phyloP scores from a whole-genome alignment of 2,113 vertebrate genomes.

The Probosciger aterrimus region DNA sequence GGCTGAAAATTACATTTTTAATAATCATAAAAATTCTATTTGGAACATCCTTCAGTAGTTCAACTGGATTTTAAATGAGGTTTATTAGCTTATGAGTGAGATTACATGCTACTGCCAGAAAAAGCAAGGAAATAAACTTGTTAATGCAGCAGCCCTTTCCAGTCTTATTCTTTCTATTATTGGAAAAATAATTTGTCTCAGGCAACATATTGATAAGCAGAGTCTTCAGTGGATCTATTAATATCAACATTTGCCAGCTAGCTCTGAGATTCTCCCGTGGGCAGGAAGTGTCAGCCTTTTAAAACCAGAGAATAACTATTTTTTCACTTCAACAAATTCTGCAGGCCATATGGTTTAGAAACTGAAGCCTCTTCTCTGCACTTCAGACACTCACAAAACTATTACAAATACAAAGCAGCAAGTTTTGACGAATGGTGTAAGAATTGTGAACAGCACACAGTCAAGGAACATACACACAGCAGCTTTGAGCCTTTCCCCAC shows the following conservation, averaged over 20 bases:
- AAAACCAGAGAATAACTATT: not conserved
- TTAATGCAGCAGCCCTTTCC: not conserved
- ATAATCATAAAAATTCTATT: not conserved
- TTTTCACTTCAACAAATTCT: not conserved
- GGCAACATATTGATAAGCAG: not conserved
- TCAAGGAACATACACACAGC: not conserved
- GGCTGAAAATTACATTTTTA: not conserved
- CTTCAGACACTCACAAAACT: not conserved
- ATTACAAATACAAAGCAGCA: rapidly evolving
- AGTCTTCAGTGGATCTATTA: not conserved
- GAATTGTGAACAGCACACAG: not conserved
- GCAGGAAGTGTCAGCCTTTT: not conserved
- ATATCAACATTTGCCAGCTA: not conserved
- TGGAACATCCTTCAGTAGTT: not conserved
- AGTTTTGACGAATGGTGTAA: not conserved
- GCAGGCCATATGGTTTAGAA: not conserved
- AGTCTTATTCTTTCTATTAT: not conserved
- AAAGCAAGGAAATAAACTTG: not conserved
- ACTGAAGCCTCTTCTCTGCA: not conserved
- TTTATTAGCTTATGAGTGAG: not conserved
- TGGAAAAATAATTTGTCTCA: not conserved
- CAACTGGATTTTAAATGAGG: not conserved
- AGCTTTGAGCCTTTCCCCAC: not conserved
- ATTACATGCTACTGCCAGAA: not conserved
- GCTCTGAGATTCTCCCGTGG: not conserved